Conservation (phyloP, 2,888 invertebrate species). For the Hedya salicella region DNA sequence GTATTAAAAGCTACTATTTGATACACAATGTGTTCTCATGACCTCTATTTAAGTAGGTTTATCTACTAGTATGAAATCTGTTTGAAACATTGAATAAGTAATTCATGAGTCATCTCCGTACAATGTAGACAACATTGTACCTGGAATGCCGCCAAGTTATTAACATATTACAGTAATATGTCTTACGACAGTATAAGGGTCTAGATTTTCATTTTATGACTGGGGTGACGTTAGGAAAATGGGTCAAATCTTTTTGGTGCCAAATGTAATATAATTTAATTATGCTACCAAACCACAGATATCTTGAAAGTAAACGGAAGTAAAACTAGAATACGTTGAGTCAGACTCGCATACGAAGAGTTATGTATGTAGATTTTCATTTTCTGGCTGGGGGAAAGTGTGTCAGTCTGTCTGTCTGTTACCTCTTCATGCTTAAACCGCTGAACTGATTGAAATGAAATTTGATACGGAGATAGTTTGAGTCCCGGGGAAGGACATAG, state of each 20-base stretch:
- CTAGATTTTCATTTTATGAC: conserved; percentile 13
- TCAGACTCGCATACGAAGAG: no score
- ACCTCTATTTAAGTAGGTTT: not conserved
- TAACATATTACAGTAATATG: conserved; percentile 22
- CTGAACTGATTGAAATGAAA: no score
- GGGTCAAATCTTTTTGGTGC: not conserved
- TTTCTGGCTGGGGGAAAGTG: not conserved
- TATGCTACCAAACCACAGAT: not conserved
- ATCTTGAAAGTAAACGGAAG: no score
- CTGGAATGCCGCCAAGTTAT: conserved; percentile 24
- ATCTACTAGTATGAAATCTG: not conserved
- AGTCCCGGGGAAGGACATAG: no score
- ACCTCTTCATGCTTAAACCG: no score
- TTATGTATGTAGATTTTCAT: conserved; percentile 2
- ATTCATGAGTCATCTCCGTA: not conserved
- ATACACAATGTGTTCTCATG: no score
- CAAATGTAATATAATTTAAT: not conserved
- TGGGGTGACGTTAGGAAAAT: not conserved
- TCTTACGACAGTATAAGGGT: conserved; percentile 7
- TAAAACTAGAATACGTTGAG: no score
- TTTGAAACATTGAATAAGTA: conserved; percentile 3
- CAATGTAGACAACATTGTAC: not conserved
- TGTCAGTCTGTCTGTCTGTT: not conserved
- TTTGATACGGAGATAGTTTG: no score
- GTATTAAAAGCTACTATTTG: no score